Conservation (phyloP, 2,888 invertebrate species). For the Drosophila parthenogenetica region DNA sequence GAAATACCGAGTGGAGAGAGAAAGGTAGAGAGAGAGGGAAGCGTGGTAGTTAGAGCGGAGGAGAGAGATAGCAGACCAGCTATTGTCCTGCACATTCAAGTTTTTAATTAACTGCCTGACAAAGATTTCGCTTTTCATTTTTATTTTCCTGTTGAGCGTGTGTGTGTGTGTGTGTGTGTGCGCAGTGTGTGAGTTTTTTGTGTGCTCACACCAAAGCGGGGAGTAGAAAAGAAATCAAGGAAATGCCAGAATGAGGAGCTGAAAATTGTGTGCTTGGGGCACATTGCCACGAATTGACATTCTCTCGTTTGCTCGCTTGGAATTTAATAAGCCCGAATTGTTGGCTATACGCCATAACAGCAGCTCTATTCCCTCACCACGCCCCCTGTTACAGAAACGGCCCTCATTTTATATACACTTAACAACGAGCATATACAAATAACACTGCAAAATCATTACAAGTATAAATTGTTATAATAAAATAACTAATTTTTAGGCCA, state of each 20-base stretch:
- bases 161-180: neutral
- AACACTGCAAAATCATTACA: neutral
- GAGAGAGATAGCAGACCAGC: neutral
- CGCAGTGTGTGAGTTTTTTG: neutral
- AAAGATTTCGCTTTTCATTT: constrained; percentile 67
- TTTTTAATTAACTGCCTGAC: constrained; percentile 77
- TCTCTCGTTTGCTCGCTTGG: constrained; percentile 46
- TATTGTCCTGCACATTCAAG: constrained; percentile 41
- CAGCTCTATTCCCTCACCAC: neutral
- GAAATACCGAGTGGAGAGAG: neutral
- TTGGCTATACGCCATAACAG: constrained; percentile 41
- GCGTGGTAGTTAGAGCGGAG: too few relatives aligned
- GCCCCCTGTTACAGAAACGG: too few relatives aligned
- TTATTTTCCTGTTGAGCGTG: constrained; percentile 13
- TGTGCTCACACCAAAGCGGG: neutral
- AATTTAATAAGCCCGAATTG: constrained; percentile 58
- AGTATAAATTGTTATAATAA: too few relatives aligned
- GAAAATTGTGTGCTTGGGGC: constrained; percentile 50
- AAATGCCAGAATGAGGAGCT: neutral
- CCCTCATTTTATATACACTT: neutral
- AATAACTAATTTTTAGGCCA: too few relatives aligned
- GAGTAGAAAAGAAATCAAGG: neutral
- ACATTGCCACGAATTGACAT: constrained; percentile 71
- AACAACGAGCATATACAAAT: neutral
- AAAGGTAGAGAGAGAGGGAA: neutral